Evolutionary conservation across 2,888 invertebrate species (phyloP).

Genomic region (Hanleya hanleyi): DNA sequence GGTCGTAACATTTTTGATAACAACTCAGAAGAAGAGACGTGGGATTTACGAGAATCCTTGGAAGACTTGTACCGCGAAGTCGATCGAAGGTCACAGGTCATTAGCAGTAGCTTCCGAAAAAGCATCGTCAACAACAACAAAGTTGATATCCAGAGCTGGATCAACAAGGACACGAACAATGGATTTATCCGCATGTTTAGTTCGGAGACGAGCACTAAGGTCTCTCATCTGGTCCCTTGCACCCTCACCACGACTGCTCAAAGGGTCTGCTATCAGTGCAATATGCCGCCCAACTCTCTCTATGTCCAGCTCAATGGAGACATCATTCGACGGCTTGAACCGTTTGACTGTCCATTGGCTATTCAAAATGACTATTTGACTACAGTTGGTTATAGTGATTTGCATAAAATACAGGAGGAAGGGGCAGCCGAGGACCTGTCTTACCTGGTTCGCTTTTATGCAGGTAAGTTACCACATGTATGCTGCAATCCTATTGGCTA

Average conservation of each 20-base stretch:
- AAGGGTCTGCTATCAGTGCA: constrained; percentile 68
- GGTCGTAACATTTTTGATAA: not conserved
- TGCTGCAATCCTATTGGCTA: not conserved
- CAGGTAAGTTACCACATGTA: constrained; percentile 59
- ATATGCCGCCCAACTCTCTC: constrained; percentile 66
- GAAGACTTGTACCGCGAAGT: constrained; percentile 64
- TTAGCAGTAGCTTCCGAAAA: constrained; percentile 1
- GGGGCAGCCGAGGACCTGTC: constrained; percentile 68
- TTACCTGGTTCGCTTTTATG: constrained; percentile 71
- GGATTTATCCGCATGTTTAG: constrained; percentile 71
- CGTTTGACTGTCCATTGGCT: constrained; percentile 72
- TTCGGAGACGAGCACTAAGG: constrained; percentile 52
- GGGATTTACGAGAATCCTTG: constrained; percentile 71
- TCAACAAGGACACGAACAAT: constrained; percentile 64
- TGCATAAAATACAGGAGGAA: constrained; percentile 69
- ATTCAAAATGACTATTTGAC: constrained; percentile 73
- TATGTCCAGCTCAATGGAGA: constrained; percentile 73
- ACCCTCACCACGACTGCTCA: constrained; percentile 70
- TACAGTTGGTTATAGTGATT: constrained; percentile 69
- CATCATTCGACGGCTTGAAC: constrained; percentile 69
- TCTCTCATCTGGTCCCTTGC: constrained; percentile 69
- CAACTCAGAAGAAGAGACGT: constrained; percentile 59
- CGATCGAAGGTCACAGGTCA: constrained; percentile 43
- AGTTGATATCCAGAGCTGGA: constrained; percentile 60
- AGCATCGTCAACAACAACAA: constrained; percentile 24